These are phyloP conservation scores for Sciurus carolinensis DNA, from an alignment of 2,797 vertebrate genomes.

Conservation along the genomic window DNA sequence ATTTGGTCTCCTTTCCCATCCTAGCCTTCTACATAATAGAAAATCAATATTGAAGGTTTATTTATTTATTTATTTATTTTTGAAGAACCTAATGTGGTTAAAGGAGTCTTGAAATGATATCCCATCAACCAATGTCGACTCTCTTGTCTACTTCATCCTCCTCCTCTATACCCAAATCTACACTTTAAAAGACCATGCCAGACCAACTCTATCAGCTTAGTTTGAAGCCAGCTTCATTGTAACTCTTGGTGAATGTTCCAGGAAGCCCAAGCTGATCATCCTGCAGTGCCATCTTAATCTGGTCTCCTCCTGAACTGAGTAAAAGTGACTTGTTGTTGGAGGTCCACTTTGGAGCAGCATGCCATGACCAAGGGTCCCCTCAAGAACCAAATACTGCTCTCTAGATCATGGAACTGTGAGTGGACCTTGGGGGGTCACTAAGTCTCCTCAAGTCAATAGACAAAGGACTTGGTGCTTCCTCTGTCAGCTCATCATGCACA, in stretches of 20 bases:
- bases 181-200: neutral
- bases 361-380: neutral
- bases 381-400: neutral
- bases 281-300: neutral
- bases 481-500: neutral
- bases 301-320: neutral
- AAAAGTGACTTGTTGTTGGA: neutral
- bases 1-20: neutral
- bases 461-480: neutral
- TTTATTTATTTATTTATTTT: slow-evolving; percentile 75
- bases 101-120: neutral
- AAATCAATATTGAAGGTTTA: neutral
- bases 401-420: neutral
- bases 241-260: neutral
- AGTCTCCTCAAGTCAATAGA: neutral
- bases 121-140: neutral
- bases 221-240: neutral
- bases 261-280: neutral
- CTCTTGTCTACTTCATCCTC: neutral
- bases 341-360: neutral
- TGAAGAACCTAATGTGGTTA: neutral
- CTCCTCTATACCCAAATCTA: neutral
- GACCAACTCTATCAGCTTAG: neutral
- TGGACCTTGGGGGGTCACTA: neutral
- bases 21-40: neutral